Evolutionary conservation across 2,113 vertebrate species (phyloP).

Genomic region (Anarhynchus alexandrinus): DNA sequence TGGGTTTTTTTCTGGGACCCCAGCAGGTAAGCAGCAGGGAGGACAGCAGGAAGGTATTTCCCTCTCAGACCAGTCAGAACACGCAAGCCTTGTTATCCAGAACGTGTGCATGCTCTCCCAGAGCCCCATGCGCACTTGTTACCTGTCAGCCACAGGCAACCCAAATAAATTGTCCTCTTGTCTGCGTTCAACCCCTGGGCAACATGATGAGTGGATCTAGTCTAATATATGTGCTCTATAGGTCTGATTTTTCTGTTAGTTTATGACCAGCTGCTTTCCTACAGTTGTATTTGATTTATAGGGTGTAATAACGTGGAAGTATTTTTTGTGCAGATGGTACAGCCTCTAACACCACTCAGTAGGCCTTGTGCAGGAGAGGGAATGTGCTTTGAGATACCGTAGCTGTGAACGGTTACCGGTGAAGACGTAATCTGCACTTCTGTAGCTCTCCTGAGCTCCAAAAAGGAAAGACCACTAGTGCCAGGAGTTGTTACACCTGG

Average conservation of each 20-base stretch:
- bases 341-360: neutral
- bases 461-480: neutral
- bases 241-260: slow-evolving; percentile 24
- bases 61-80: neutral
- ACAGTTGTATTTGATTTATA: slow-evolving; percentile 26
- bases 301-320: neutral
- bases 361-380: neutral
- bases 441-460: neutral
- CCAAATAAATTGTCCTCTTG: slow-evolving; percentile 3
- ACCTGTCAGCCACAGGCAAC: neutral
- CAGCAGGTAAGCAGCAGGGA: neutral
- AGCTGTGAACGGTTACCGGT: neutral
- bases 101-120: fast-evolving
- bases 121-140: neutral
- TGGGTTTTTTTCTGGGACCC: neutral
- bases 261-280: slow-evolving; percentile 20
- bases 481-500: neutral
- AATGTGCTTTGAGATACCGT: neutral
- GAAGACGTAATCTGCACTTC: neutral
- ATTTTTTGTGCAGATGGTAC: neutral
- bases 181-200: neutral
- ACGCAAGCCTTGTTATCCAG: neutral
- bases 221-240: neutral
- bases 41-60: neutral
- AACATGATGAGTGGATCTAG: neutral